These are phyloP conservation scores for Conchocele bisecta DNA, from an alignment of 2,888 invertebrate genomes.

Conservation along the genomic window DNA sequence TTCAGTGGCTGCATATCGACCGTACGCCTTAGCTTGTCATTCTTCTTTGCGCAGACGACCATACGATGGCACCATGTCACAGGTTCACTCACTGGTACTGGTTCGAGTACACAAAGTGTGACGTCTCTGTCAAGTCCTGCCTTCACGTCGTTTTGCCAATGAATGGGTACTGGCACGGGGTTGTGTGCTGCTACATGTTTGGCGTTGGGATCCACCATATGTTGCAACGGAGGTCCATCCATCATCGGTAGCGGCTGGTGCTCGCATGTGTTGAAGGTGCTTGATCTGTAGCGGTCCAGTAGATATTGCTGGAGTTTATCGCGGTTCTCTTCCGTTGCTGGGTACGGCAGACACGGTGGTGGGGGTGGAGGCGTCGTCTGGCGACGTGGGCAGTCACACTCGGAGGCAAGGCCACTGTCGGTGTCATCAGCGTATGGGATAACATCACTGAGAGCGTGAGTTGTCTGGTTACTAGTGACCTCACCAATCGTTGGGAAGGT, in stretches of 20 bases:
- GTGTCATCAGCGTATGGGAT: too few species aligned
- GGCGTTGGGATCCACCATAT: constrained; percentile 65
- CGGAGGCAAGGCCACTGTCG: too few species aligned
- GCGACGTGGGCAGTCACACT: too few species aligned
- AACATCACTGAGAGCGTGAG: too few species aligned
- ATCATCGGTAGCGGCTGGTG: constrained; percentile 64
- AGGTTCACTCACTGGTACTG: constrained; percentile 58
- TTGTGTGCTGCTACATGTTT: constrained; percentile 63
- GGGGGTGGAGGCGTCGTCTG: too few species aligned
- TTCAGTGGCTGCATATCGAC: constrained; percentile 68
- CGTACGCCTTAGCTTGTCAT: constrained; percentile 60
- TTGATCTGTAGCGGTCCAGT: constrained; percentile 59
- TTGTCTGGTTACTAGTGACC: too few species aligned
- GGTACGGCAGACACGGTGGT: too few species aligned
- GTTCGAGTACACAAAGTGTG: constrained; percentile 63
- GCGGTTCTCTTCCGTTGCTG: constrained; percentile 50
- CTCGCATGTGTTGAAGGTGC: constrained; percentile 69
- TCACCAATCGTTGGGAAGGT: too few species aligned
- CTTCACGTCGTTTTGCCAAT: constrained; percentile 68
- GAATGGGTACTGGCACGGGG: constrained; percentile 66
- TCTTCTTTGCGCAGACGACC: constrained; percentile 60
- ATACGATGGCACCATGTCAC: constrained; percentile 67
- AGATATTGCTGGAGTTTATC: constrained; percentile 50
- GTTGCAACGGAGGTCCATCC: constrained; percentile 54
- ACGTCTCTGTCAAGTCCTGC: constrained; percentile 64